Evolutionary conservation across 1,140 invertebrate species (phyloP).

Genomic region (Artemia franciscana): DNA sequence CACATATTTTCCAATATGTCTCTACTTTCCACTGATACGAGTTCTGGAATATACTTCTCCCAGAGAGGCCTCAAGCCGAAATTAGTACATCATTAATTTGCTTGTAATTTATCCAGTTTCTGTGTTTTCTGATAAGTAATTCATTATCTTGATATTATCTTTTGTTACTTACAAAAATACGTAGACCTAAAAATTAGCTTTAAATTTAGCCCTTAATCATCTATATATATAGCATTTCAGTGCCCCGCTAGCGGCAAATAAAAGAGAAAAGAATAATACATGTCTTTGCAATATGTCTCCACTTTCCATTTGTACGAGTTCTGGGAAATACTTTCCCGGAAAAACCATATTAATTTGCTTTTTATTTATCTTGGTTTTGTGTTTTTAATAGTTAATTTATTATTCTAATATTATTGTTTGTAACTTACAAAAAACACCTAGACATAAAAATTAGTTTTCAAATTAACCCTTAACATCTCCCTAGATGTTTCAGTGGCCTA

Average conservation of each 20-base stretch:
- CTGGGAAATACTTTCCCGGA: constrained; percentile 53
- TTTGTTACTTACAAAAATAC: too few species aligned
- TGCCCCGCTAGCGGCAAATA: too few species aligned
- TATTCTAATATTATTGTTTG: constrained; percentile 4
- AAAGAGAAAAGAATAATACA: neutral
- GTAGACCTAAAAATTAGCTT: constrained; percentile 3
- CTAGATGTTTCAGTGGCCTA: too few species aligned
- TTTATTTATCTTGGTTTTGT: too few species aligned
- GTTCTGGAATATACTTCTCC: constrained; percentile 52
- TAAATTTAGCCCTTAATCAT: too few species aligned
- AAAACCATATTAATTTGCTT: constrained; percentile 29
- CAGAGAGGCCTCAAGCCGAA: constrained; percentile 46
- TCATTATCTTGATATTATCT: constrained; percentile 3
- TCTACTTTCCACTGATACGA: constrained; percentile 42
- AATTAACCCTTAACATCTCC: too few species aligned
- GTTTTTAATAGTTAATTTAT: too few species aligned
- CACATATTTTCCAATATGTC: constrained; percentile 39
- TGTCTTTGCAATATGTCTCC: constrained; percentile 43
- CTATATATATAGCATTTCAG: neutral
- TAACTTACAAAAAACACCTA: too few species aligned
- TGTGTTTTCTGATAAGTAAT: too few species aligned
- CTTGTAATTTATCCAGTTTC: too few species aligned
- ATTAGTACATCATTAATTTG: constrained; percentile 13
- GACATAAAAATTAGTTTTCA: constrained; percentile 3
- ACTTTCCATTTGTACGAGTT: constrained; percentile 41